Evolutionary conservation across 2,113 vertebrate species (phyloP).

Genomic region (Acrocephalus arundinaceus): DNA sequence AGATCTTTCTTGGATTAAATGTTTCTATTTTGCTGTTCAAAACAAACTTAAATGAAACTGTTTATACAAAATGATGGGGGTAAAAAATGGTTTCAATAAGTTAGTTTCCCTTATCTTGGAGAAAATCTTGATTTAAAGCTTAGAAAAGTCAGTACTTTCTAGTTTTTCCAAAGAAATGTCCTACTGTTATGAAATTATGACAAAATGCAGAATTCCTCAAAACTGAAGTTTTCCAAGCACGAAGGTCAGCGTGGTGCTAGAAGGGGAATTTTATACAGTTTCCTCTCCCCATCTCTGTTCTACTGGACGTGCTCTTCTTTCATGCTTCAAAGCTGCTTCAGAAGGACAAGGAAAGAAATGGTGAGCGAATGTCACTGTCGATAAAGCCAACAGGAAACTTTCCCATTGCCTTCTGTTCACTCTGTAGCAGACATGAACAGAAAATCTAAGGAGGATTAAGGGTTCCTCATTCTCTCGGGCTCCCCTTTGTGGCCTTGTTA

Average conservation of each 20-base stretch:
- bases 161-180: not conserved
- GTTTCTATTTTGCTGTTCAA: not conserved
- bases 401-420: not conserved
- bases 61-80: not conserved
- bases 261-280: not conserved
- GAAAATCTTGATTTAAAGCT: not conserved
- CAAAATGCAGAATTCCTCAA: not conserved
- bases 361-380: not conserved
- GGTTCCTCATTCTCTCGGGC: not conserved
- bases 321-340: not conserved
- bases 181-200: not conserved
- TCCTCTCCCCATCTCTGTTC: not conserved
- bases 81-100: not conserved
- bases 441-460: not conserved
- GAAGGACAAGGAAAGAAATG: not conserved
- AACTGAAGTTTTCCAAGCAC: not conserved
- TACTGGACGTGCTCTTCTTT: not conserved
- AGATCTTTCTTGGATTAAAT: not conserved
- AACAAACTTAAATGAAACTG: not conserved
- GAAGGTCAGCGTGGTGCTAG: not conserved
- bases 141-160: not conserved
- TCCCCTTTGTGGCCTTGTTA: not conserved
- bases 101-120: not conserved
- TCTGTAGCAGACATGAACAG: not conserved
- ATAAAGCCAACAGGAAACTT: not conserved